Evolutionary conservation across 53 echinoderm and acorn worm genomes (phyloP).

Genomic region (Luidia sarsii): DNA sequence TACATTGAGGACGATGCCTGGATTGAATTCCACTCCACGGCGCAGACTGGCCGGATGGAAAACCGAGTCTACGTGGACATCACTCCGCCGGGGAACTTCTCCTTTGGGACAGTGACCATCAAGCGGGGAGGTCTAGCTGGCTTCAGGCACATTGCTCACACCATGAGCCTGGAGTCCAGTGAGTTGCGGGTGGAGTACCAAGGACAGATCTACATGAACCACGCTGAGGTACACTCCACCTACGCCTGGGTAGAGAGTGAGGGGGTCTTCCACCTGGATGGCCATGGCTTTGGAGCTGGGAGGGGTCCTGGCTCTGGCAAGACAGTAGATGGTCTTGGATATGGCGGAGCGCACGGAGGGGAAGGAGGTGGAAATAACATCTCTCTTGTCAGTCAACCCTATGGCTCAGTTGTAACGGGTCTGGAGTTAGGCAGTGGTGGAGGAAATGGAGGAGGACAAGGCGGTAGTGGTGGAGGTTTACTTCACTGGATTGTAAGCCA

Average conservation of each 20-base stretch:
- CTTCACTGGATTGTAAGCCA: slow-evolving; percentile 85
- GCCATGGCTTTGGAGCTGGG: slow-evolving; percentile 71
- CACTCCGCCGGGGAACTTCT: slow-evolving; percentile 82
- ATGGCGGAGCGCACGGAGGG: slow-evolving; percentile 90
- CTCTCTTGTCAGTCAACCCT: slow-evolving; percentile 70
- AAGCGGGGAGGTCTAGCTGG: slow-evolving; percentile 80
- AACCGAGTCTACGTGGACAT: slow-evolving; percentile 69
- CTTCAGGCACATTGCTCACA: slow-evolving; percentile 61
- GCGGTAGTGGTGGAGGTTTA: slow-evolving; percentile 86
- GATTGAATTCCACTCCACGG: slow-evolving; percentile 76
- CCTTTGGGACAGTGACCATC: slow-evolving; percentile 86
- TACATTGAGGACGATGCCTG: slow-evolving; percentile 82
- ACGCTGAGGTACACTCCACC: slow-evolving; percentile 76
- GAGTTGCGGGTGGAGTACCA: slow-evolving; percentile 85
- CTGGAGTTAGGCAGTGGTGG: slow-evolving; percentile 82
- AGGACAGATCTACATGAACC: slow-evolving; percentile 83
- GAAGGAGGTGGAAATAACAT: slow-evolving; percentile 80
- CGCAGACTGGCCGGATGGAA: slow-evolving; percentile 74
- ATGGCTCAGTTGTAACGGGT: slow-evolving; percentile 79
- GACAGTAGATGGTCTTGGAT: slow-evolving; percentile 64
- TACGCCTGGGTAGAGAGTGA: slow-evolving; percentile 93
- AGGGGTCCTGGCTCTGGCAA: slow-evolving; percentile 72
- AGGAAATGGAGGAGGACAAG: slow-evolving; percentile 73
- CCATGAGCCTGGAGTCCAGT: slow-evolving; percentile 79
- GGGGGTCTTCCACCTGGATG: slow-evolving; percentile 90